Evolutionary conservation across 2,888 invertebrate genomes (phyloP).

Genomic region (Timema cristinae): DNA sequence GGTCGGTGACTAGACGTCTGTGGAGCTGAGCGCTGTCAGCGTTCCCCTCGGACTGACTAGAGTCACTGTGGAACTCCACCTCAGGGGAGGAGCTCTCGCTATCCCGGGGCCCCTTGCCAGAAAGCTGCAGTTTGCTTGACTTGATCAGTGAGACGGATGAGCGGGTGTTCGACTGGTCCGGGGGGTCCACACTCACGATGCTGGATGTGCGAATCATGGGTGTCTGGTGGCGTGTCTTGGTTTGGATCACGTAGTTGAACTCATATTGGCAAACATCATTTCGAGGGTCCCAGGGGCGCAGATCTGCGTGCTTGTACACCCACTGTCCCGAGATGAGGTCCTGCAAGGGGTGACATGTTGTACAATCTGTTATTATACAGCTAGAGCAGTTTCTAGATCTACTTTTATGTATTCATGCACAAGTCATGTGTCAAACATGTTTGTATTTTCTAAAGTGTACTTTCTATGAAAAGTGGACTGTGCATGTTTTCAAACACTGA

Average conservation of each 20-base stretch:
- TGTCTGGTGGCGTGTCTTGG: constrained; percentile 70
- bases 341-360: constrained; percentile 2
- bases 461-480: too few relatives aligned
- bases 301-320: constrained; percentile 73
- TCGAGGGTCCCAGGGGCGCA: constrained; percentile 82
- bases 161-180: constrained; percentile 52
- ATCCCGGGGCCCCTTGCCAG: constrained; percentile 32
- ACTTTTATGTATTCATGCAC: too few relatives aligned
- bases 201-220: constrained; percentile 69
- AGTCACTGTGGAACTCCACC: constrained; percentile 33
- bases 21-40: neutral
- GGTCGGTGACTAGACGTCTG: neutral
- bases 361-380: too few relatives aligned
- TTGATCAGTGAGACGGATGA: constrained; percentile 50
- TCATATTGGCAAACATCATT: constrained; percentile 88
- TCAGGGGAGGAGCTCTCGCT: constrained; percentile 34
- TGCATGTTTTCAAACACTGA: too few relatives aligned
- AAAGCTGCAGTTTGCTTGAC: constrained; percentile 49
- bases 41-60: constrained; percentile 28
- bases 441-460: too few relatives aligned
- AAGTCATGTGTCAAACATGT: too few relatives aligned
- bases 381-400: too few relatives aligned
- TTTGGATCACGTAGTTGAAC: constrained; percentile 71
- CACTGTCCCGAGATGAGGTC: constrained; percentile 45
- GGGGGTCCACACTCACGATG: constrained; percentile 62